These are phyloP conservation scores for Microtus oregoni DNA, from an alignment of 2,113 vertebrate genomes.

Conservation along the genomic window DNA sequence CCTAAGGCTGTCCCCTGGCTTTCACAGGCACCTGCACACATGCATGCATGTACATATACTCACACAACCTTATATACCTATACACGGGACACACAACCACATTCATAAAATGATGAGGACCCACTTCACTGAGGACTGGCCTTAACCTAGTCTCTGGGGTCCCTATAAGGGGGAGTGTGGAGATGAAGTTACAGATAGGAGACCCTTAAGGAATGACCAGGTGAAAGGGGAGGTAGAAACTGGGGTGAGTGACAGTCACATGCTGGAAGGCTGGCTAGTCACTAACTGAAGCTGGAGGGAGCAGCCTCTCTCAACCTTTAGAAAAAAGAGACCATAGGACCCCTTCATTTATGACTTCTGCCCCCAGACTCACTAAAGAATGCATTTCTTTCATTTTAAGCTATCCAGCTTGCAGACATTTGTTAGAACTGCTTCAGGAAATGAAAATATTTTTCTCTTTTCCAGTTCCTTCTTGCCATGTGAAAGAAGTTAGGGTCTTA, in stretches of 20 bases:
- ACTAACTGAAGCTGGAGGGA: background rate
- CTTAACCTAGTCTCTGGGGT: accelerated
- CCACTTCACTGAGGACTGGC: background rate
- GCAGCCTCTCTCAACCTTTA: too few relatives aligned
- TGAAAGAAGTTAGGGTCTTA: background rate
- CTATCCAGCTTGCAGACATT: background rate
- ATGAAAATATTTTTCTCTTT: background rate
- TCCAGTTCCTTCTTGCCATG: background rate
- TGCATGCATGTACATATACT: background rate
- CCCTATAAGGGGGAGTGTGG: background rate
- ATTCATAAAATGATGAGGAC: background rate
- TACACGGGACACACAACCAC: background rate
- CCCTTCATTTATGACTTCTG: background rate
- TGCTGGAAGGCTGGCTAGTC: background rate
- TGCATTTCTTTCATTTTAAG: background rate
- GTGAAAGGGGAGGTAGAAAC: background rate
- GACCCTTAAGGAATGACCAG: background rate
- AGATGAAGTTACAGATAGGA: background rate
- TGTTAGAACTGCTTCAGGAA: background rate
- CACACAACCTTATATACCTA: background rate
- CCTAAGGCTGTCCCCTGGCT: background rate
- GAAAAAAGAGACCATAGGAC: accelerated
- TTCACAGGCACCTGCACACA: background rate
- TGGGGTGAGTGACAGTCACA: accelerated
- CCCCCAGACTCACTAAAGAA: too few relatives aligned